phyloP scores from a whole-genome alignment of 1,140 invertebrate species.

The Hypsibius dujardini region DNA sequence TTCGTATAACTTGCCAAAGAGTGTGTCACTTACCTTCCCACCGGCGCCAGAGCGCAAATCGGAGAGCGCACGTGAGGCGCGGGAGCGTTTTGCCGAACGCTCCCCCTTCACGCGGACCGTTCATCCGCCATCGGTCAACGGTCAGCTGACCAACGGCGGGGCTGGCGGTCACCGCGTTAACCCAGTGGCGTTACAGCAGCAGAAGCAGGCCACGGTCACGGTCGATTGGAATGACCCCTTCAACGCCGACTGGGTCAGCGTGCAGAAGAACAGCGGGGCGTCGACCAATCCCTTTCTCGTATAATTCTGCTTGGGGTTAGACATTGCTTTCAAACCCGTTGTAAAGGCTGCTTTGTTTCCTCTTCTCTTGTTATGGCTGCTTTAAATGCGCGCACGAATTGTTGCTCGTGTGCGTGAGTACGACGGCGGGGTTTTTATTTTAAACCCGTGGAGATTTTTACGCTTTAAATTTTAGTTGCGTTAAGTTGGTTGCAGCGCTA shows the following conservation, averaged over 20 bases:
- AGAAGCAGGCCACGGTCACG: background rate
- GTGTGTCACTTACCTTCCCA: background rate
- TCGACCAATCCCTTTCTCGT: constrained; percentile 11
- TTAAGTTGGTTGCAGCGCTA: too few relatives aligned
- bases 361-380: too few relatives aligned
- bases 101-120: background rate
- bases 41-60: background rate
- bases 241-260: constrained; percentile 7
- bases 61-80: background rate
- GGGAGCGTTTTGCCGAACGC: background rate
- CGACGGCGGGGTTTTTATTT: too few relatives aligned
- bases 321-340: too few relatives aligned
- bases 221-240: constrained; percentile 9
- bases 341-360: too few relatives aligned
- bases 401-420: too few relatives aligned
- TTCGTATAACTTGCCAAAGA: constrained; percentile 3
- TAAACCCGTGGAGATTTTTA: too few relatives aligned
- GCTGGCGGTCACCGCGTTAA: background rate
- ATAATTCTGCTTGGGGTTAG: background rate
- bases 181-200: background rate
- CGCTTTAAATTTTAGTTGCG: too few relatives aligned
- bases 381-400: too few relatives aligned
- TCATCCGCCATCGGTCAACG: constrained; percentile 7
- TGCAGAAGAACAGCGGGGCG: background rate
- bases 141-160: background rate